A percentile compares a stretch with the other conserved stretches of the same genome.
Evolutionary conservation across 2,797 vertebrate genomes (phyloP).

Genomic region (Chelon labrosus): DNA sequence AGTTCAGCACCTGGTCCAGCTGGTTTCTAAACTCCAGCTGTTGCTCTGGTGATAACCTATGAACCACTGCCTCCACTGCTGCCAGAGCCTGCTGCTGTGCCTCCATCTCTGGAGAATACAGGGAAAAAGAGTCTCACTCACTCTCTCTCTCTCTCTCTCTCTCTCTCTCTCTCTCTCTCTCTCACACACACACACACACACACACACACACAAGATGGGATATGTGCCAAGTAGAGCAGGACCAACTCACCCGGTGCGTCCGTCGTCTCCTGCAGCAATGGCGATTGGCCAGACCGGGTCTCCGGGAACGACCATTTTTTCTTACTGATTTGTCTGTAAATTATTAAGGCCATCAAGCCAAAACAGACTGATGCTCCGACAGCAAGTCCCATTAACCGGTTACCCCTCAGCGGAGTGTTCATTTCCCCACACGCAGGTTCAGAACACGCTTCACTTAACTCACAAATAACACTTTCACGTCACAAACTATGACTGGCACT

Average conservation of each 20-base stretch:
- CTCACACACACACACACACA: too few species aligned
- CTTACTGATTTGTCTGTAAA: constrained; percentile 72
- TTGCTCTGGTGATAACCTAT: constrained; percentile 75
- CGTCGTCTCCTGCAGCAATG: constrained; percentile 28
- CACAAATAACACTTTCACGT: neutral
- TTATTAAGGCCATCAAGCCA: constrained; percentile 75
- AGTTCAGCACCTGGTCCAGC: constrained; percentile 90
- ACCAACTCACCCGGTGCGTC: constrained; percentile 59
- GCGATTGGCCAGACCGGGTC: neutral
- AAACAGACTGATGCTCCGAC: constrained; percentile 79
- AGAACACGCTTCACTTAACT: neutral
- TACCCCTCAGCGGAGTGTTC: constrained; percentile 74
- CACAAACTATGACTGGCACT: neutral
- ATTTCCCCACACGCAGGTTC: constrained; percentile 43
- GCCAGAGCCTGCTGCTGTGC: constrained; percentile 56
- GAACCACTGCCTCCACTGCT: constrained; percentile 70
- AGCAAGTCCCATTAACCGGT: constrained; percentile 74
- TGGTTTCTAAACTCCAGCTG: constrained; percentile 89
- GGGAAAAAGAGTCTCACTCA: neutral
- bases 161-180: neutral
- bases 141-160: neutral
- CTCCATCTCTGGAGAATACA: constrained; percentile 56
- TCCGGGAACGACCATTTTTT: constrained; percentile 49
- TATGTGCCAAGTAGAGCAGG: neutral
- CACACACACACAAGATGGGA: rapidly evolving